Conservation (phyloP, 1,140 invertebrate genomes). For the Drosophila tani region DNA sequence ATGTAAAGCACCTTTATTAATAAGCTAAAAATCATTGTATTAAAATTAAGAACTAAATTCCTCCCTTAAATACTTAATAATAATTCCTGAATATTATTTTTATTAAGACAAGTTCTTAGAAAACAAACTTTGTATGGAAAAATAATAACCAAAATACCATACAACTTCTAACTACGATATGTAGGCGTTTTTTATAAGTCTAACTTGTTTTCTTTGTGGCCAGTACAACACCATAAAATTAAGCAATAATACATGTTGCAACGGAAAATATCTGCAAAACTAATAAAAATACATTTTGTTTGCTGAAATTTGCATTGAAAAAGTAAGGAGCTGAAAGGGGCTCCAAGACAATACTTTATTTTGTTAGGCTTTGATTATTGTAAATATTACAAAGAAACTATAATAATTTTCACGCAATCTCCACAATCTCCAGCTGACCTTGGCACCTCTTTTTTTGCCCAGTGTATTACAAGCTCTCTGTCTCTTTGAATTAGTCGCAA, state of each 20-base stretch:
- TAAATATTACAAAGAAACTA: not conserved
- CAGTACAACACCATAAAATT: not conserved
- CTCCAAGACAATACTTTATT: not conserved
- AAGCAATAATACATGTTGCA: not conserved
- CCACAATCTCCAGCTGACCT: constrained; percentile 5
- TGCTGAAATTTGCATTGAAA: not conserved
- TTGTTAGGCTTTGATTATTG: constrained; percentile 2
- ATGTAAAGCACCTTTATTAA: no score
- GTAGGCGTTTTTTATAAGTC: not conserved
- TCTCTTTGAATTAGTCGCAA: constrained; percentile 16
- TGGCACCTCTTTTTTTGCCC: constrained; percentile 7
- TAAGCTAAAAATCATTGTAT: no score
- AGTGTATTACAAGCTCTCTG: constrained; percentile 22
- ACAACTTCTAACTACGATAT: not conserved
- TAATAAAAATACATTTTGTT: not conserved
- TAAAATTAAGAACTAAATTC: no score
- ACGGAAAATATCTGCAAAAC: no score
- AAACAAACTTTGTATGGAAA: no score
- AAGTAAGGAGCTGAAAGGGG: not conserved
- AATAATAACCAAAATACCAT: not conserved
- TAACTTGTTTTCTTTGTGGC: not conserved
- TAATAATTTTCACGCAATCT: not conserved
- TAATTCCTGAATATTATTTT: no score
- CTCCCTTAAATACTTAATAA: no score
- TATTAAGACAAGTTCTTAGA: no score